Percentiles rank a stretch among this genome's conserved stretches.
Evolutionary conservation across 2,797 vertebrate species (phyloP).

Genomic region (Platalea minor): DNA sequence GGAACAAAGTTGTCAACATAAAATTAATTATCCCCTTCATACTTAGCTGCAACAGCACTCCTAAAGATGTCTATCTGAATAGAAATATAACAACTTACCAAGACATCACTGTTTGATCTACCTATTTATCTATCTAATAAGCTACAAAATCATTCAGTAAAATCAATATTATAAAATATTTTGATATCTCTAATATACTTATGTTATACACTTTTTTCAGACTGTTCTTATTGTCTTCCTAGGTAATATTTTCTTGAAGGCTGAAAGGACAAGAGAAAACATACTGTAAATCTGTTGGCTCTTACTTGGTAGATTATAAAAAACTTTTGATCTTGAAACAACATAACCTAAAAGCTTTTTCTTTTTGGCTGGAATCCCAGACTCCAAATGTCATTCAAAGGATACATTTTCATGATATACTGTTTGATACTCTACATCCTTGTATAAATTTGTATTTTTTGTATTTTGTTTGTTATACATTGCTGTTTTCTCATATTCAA

Average conservation of each 20-base stretch:
- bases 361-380: constrained; percentile 70
- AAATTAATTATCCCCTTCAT: neutral
- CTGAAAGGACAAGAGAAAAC: constrained; percentile 37
- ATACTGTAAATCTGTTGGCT: constrained; percentile 61
- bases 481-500: neutral
- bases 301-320: constrained; percentile 55
- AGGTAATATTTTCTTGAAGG: neutral
- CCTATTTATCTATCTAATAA: neutral
- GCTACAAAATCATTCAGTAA: neutral
- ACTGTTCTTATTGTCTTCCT: neutral
- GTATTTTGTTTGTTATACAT: neutral
- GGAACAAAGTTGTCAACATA: neutral
- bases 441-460: constrained; percentile 34
- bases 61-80: neutral
- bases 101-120: neutral
- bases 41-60: neutral
- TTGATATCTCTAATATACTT: neutral
- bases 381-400: constrained; percentile 64
- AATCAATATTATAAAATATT: neutral
- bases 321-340: constrained; percentile 68
- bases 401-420: constrained; percentile 50
- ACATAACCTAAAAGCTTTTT: constrained; percentile 67
- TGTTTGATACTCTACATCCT: constrained; percentile 44
- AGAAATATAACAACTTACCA: neutral
- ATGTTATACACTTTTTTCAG: neutral